A percentile compares a stretch with the other conserved stretches of the same genome.
phyloP scores from a whole-genome alignment of 1,140 invertebrate species.

The Hyposmocoma kahamanoa region DNA sequence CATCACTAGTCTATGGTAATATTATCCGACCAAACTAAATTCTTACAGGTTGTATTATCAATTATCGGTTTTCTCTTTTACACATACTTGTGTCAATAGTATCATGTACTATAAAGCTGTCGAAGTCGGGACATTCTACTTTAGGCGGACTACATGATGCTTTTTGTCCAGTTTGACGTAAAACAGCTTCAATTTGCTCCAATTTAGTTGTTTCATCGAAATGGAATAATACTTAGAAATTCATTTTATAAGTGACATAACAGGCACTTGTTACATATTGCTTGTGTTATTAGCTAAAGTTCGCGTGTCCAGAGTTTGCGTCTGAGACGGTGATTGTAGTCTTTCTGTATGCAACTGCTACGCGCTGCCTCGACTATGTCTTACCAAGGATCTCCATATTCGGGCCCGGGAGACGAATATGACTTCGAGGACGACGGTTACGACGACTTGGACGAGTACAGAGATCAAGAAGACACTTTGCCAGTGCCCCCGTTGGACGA shows the following conservation, averaged over 20 bases:
- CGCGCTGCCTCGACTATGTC: constrained; percentile 69
- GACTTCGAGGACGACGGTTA: constrained; percentile 70
- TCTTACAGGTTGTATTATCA: too few relatives aligned
- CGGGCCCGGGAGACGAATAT: constrained; percentile 65
- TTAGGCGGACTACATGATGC: constrained; percentile 39
- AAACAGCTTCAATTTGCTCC: constrained; percentile 55
- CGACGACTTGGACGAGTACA: constrained; percentile 65
- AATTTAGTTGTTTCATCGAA: constrained; percentile 44
- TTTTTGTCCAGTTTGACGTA: constrained; percentile 62
- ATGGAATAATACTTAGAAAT: constrained; percentile 23
- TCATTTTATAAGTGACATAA: constrained; percentile 58
- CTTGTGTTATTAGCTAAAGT: constrained; percentile 26
- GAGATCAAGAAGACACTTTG: constrained; percentile 53
- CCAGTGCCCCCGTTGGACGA: constrained; percentile 49
- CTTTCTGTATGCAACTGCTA: constrained; percentile 71
- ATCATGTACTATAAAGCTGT: too few relatives aligned
- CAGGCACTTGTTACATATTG: constrained; percentile 35
- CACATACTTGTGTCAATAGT: too few relatives aligned
- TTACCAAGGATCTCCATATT: constrained; percentile 72
- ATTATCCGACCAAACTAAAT: too few relatives aligned
- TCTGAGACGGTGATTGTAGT: constrained; percentile 51
- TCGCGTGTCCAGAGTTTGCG: constrained; percentile 39
- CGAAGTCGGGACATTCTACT: too few relatives aligned
- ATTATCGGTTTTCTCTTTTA: too few relatives aligned
- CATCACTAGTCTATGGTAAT: too few relatives aligned